Conservation (phyloP, 2,888 invertebrate genomes). For the Epistrophe eligans region DNA sequence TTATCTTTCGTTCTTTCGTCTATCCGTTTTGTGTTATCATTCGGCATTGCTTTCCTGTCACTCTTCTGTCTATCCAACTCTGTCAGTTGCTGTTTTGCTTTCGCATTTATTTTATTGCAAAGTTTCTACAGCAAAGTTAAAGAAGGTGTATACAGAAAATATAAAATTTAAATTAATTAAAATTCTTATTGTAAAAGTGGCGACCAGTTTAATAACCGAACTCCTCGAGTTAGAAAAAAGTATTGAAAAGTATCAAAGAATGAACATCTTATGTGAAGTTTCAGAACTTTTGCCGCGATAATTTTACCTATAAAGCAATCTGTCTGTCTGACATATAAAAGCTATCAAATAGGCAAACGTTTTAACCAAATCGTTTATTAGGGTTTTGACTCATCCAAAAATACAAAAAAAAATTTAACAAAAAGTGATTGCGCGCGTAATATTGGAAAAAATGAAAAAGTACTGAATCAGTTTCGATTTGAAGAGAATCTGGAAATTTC, state of each 20-base stretch:
- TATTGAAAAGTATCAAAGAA: not conserved
- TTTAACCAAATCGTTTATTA: not conserved
- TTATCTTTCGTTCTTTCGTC: not conserved
- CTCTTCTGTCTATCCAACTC: not conserved
- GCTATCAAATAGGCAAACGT: not conserved
- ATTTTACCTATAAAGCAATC: slow-evolving; percentile 36
- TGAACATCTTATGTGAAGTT: not conserved
- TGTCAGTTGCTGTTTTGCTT: slow-evolving; percentile 39
- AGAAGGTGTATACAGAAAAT: slow-evolving; percentile 32
- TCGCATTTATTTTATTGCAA: slow-evolving; percentile 39
- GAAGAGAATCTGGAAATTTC: not conserved
- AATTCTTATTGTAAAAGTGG: slow-evolving; percentile 9
- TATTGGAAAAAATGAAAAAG: not conserved
- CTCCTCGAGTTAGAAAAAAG: not conserved
- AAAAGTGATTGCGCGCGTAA: slow-evolving; percentile 9
- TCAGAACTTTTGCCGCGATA: slow-evolving; percentile 50
- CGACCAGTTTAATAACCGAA: not conserved
- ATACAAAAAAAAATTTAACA: not conserved
- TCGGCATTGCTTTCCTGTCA: slow-evolving; percentile 60
- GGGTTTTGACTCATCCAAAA: not conserved
- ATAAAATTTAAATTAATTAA: slow-evolving; percentile 27
- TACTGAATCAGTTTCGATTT: not conserved
- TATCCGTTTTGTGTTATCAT: slow-evolving; percentile 16
- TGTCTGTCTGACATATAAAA: slow-evolving; percentile 23
- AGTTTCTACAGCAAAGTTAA: not conserved